Conservation (phyloP, 2,113 vertebrate genomes). For the Nycticryphes semicollaris region DNA sequence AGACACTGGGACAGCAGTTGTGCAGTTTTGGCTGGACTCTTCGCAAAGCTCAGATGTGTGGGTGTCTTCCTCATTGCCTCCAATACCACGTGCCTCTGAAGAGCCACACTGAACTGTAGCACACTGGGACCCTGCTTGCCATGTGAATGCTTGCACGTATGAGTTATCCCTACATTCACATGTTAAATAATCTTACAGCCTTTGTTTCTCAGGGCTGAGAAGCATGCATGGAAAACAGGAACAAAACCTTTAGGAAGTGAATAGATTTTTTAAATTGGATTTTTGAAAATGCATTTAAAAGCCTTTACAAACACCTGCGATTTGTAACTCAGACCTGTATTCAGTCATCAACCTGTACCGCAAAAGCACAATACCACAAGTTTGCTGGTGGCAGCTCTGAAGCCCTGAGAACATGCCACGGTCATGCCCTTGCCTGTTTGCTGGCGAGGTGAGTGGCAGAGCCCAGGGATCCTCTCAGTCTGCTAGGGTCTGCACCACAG, state of each 20-base stretch:
- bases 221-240: neutral
- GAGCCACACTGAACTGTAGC: neutral
- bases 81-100: accelerated
- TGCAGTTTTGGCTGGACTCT: neutral
- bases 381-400: neutral
- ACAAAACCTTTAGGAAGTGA: neutral
- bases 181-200: neutral
- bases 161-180: neutral
- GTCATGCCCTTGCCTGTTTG: neutral
- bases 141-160: accelerated
- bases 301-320: neutral
- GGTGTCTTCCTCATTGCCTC: neutral
- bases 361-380: neutral
- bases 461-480: neutral
- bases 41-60: neutral
- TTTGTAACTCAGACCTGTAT: neutral
- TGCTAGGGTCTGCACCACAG: neutral
- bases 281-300: neutral
- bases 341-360: no score
- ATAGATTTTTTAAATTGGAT: neutral
- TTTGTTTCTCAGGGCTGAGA: neutral
- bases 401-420: neutral
- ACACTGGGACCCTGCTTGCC: neutral
- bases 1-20: neutral
- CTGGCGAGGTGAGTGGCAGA: neutral